These are phyloP conservation scores for Fopius arisanus DNA, from an alignment of 1,140 invertebrate genomes.

Conservation along the genomic window DNA sequence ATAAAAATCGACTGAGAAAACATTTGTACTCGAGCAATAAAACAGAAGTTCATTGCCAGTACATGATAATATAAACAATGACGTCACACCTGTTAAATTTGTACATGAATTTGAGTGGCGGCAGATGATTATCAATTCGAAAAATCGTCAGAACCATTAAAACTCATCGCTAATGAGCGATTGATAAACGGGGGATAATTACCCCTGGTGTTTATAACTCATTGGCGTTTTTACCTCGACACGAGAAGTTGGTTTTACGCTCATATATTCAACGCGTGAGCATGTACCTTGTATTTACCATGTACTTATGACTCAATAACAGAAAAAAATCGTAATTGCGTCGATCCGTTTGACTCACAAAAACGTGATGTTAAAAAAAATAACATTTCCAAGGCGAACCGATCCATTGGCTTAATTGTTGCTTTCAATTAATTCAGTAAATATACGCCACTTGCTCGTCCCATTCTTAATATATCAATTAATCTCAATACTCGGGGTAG, in stretches of 20 bases:
- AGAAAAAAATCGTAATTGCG: not conserved
- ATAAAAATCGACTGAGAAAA: too few species aligned
- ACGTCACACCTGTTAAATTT: not conserved
- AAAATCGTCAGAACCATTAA: not conserved
- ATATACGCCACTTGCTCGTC: not conserved
- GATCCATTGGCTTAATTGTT: not conserved
- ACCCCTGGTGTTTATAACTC: not conserved
- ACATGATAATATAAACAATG: not conserved
- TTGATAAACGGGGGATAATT: not conserved
- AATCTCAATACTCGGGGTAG: too few species aligned
- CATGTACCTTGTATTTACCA: not conserved
- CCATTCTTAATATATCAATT: too few species aligned
- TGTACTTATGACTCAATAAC: not conserved
- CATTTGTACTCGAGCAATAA: too few species aligned
- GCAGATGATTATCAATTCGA: not conserved
- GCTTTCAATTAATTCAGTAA: not conserved
- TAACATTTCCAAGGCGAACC: not conserved
- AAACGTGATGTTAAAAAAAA: not conserved
- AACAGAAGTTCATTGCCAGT: too few species aligned
- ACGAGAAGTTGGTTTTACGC: not conserved
- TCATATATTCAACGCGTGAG: not conserved
- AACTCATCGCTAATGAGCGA: not conserved
- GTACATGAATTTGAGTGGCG: not conserved
- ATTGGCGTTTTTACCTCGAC: not conserved
- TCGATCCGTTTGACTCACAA: not conserved